phyloP scores from a whole-genome alignment of 1,140 invertebrate species.

The Bilobella aurantiaca region DNA sequence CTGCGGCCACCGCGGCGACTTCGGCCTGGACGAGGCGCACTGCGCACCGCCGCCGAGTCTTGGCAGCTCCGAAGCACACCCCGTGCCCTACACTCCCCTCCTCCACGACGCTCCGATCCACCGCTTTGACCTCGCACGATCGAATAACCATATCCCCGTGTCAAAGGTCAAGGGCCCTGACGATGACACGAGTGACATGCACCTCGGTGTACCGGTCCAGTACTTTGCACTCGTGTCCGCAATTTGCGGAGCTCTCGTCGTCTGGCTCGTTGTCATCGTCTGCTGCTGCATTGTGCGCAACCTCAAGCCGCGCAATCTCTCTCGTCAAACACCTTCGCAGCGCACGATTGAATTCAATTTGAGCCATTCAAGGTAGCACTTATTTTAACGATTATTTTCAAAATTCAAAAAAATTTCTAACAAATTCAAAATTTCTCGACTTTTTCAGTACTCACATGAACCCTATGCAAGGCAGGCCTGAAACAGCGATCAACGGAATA shows the following conservation, averaged over 20 bases:
- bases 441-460: not conserved
- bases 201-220: slow-evolving; percentile 10
- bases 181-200: not conserved
- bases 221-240: slow-evolving; percentile 15
- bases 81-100: not conserved
- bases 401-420: not conserved
- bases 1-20: slow-evolving; percentile 17
- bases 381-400: too few species aligned
- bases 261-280: slow-evolving; percentile 12
- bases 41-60: not conserved
- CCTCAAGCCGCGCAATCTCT: not conserved
- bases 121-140: not conserved
- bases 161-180: not conserved
- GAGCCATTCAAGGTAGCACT: slow-evolving; percentile 2
- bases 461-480: not conserved
- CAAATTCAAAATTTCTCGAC: not conserved
- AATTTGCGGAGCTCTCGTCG: slow-evolving; percentile 12
- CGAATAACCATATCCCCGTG: not conserved
- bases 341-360: not conserved
- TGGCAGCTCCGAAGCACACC: not conserved
- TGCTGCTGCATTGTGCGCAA: slow-evolving; percentile 20
- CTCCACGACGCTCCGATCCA: not conserved
- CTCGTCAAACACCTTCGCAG: not conserved
- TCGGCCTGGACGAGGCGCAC: slow-evolving; percentile 15
- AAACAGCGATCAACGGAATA: not conserved